These are phyloP conservation scores for Leuctra nigra DNA, from an alignment of 2,888 invertebrate species.

Conservation along the genomic window DNA sequence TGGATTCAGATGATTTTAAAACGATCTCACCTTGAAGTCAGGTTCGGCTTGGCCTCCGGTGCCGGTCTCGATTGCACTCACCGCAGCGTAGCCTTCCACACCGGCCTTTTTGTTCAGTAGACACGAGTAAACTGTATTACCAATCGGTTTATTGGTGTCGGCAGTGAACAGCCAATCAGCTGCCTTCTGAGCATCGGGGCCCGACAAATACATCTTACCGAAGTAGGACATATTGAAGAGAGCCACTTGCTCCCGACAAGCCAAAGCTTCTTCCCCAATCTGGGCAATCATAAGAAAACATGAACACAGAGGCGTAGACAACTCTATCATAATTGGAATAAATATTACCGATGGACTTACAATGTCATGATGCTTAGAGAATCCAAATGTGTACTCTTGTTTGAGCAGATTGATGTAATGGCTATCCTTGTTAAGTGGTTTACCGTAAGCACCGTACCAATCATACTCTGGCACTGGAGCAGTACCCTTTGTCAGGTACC, in stretches of 20 bases:
- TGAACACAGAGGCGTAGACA: too few species aligned
- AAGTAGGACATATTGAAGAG: constrained; percentile 86
- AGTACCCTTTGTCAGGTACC: constrained; percentile 52
- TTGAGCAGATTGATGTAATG: constrained; percentile 62
- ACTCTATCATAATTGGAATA: too few species aligned
- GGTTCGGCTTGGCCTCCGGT: constrained; percentile 44
- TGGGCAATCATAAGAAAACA: constrained; percentile 37
- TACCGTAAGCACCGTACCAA: constrained; percentile 77
- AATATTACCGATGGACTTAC: too few species aligned
- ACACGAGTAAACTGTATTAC: constrained; percentile 71
- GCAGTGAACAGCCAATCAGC: constrained; percentile 81
- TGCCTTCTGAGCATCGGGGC: constrained; percentile 73
- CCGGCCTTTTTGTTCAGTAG: constrained; percentile 74
- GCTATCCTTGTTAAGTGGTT: constrained; percentile 55
- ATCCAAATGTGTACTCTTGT: constrained; percentile 73
- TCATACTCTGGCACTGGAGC: constrained; percentile 69
- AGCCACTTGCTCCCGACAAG: constrained; percentile 71
- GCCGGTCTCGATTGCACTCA: constrained; percentile 49
- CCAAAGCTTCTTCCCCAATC: constrained; percentile 74
- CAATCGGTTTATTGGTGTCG: constrained; percentile 52
- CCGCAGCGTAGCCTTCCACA: constrained; percentile 78
- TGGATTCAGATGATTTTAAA: background rate
- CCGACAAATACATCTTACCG: constrained; percentile 79
- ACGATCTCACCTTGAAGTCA: constrained; percentile 39
- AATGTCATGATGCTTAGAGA: constrained; percentile 69